Evolutionary conservation across 1,140 invertebrate species (phyloP), one percentile per base, ranked within the genome.

Genomic region (Lineus longissimus): DNA sequence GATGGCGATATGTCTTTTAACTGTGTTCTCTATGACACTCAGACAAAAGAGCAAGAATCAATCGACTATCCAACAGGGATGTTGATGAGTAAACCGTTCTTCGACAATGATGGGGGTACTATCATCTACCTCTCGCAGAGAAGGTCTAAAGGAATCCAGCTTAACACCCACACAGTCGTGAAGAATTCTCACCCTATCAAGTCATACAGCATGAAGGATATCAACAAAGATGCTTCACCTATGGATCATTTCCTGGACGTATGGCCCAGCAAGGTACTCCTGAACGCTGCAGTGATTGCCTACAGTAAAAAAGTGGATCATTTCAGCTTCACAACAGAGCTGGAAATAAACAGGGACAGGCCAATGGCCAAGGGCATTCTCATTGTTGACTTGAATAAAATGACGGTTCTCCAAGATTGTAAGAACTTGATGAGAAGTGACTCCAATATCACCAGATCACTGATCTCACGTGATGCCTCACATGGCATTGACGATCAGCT

Each of bases 241-340:
- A 68, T 65, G 4, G 69, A 71, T 63, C 60, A 61, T 22, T 70
- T 79, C 33, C 23, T 76, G 11, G 68, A 73, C 23, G 64, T 70
- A 0, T 56, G 58, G 15, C 54, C 69, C 2, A 56, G 64, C 19
- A 19, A 40, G 0, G 62, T 23, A 4, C 19, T 7, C 9, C 47
- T 69, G 31, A 62, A 69, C 36, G 66, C 63, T n/a, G 23, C 75
- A 2, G 22, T 77, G 1, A 55, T 75, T 19, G 63, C 70, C 4
- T 79, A 79, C 65, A 65, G 63, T 9, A 76, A 71, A 40, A 65
- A 63, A 27, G 31, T 69, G 0, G 55, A 61, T 1, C 43, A 55
- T 33, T 73, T 69, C 36, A 25, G 33, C 9, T 77, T 72, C 65
- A 67, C 72, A 4, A 30, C 51, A 4, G 67, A 67, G 15, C 66